phyloP scores from a whole-genome alignment of 2,113 vertebrate genomes.

The Apaloderma vittatum region DNA sequence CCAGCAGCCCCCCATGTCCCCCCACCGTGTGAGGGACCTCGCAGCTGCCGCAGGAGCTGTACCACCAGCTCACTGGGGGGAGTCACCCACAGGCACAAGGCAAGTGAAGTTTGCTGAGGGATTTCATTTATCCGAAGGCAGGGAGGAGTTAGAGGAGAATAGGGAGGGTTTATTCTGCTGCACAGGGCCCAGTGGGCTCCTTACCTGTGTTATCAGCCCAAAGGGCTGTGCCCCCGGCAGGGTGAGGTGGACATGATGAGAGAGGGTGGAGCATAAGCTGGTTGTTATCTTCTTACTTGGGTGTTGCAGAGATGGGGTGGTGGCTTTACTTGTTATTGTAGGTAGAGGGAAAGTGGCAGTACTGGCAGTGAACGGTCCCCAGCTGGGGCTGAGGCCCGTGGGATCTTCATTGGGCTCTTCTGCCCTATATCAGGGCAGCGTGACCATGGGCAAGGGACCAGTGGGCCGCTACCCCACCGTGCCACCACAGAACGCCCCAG shows the following conservation, averaged over 20 bases:
- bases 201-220: too few species aligned
- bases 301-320: background rate
- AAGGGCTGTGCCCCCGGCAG: background rate
- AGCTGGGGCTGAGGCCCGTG: accelerated
- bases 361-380: background rate
- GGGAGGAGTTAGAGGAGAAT: background rate
- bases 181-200: accelerated
- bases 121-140: background rate
- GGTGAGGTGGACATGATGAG: accelerated
- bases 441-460: background rate
- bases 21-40: background rate
- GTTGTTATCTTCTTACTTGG: background rate
- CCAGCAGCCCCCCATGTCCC: background rate
- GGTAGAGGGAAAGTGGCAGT: background rate
- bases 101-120: background rate
- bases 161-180: accelerated
- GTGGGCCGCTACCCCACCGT: background rate
- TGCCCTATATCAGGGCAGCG: background rate
- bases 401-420: background rate
- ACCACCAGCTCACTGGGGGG: background rate
- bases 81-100: background rate
- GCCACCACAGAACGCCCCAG: background rate
- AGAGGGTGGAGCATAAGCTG: background rate
- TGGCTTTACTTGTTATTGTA: background rate
- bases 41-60: background rate